Conservation (phyloP, 1,140 invertebrate genomes). For the Gerris buenoi region DNA sequence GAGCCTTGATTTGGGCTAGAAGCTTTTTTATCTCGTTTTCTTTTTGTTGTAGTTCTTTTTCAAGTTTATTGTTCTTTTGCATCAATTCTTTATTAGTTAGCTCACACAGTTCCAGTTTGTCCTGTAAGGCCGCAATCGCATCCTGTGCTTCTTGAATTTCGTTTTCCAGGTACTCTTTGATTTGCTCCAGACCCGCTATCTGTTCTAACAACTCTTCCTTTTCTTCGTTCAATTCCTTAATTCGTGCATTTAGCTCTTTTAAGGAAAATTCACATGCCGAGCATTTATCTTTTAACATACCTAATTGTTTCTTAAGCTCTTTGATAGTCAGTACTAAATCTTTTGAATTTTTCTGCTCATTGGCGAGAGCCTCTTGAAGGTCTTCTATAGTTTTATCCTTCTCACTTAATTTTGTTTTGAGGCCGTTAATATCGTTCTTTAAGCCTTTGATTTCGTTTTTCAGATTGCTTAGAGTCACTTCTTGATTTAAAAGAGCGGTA, state of each 20-base stretch:
- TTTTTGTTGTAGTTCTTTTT: not conserved
- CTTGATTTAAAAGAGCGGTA: not conserved
- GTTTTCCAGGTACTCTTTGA: not conserved
- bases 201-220: not conserved
- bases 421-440: not conserved
- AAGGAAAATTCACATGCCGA: not conserved
- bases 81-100: not conserved
- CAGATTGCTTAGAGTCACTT: not conserved
- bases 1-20: not conserved
- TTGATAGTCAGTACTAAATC: not conserved
- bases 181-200: not conserved
- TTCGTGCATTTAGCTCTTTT: not conserved
- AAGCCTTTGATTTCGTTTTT: not conserved
- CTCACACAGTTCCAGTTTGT: not conserved
- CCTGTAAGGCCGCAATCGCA: not conserved
- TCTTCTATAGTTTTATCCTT: slow-evolving; percentile 1
- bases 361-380: not conserved
- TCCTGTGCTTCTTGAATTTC: not conserved
- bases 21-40: slow-evolving; percentile 3
- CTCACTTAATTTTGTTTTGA: not conserved
- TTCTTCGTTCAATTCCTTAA: not conserved
- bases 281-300: not conserved
- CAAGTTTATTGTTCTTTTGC: not conserved
- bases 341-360: not conserved
- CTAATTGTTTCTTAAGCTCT: not conserved